Base-by-base conservation (phyloP, 2,888 invertebrate species). In the Meloe dianella region DNA sequence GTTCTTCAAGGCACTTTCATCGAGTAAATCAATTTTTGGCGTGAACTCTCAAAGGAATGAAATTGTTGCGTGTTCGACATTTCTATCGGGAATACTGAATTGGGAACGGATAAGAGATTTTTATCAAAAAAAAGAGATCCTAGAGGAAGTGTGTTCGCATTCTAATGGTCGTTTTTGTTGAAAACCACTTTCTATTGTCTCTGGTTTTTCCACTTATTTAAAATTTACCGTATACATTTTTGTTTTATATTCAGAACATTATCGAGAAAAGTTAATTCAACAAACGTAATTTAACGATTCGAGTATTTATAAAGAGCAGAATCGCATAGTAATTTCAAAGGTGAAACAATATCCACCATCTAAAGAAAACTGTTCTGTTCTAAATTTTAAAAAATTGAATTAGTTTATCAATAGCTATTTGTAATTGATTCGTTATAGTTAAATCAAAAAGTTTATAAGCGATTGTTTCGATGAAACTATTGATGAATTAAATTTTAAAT, bases 21-120 rank as follows among this genome's bases (percentile, higher is more conserved):
- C 51, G 51, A 51, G 51, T 51, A 51, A 51, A 59, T 59, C 30
- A 32, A 30, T 30, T 22, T 30, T 22, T 59, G 35, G 35, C 59
- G 29, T 35, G 30, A 59, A 22, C 35, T 17, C 30, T 14, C 29
- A 59, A 35, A 32, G 59, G 38, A 30, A 29, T 30, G 17, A 35
- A 59, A 59, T 38, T 59, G 59, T 59, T 59, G 59, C 30, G 59
- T 59, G 59, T 35, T 59, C 22, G 59, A 30, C 29, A 22, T 30
- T 35, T 59, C 38, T 59, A 35, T 14, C n/a, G 59, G 51, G 51
- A 51, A 51, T 51, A 51, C 22, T 22, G 51, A 51, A 51, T 51
- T 51, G 51, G 20, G 51, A 51, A 51, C 51, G 51, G 51, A 51
- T 51, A 51, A 51, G 51, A 51, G 51, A 51, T 51, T 24, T 51